phyloP scores from a whole-genome alignment of 2,888 invertebrate species.

The Copidosoma aretas region DNA sequence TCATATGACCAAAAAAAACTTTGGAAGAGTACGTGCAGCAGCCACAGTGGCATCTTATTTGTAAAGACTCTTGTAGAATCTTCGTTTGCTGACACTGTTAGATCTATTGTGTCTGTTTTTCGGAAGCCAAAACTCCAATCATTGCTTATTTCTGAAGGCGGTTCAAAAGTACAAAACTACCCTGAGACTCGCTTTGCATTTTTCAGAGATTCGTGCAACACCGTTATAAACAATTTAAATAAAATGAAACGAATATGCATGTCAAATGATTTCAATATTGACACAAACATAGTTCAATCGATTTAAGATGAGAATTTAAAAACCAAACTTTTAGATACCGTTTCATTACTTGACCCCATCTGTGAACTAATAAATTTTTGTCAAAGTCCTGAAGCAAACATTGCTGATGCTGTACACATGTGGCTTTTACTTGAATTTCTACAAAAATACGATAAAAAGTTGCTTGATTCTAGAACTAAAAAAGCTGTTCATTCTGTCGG shows the following conservation, averaged over 20 bases:
- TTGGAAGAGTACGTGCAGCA: neutral
- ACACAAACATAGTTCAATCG: neutral
- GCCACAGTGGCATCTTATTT: conserved; percentile 1
- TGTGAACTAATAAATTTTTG: neutral
- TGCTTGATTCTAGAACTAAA: neutral
- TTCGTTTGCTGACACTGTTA: neutral
- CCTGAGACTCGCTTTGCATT: neutral
- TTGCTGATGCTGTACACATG: neutral
- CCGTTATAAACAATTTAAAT: neutral
- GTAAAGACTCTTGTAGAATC: neutral
- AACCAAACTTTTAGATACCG: neutral
- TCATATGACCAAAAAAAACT: neutral
- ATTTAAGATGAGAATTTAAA: neutral
- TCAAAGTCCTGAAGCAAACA: neutral
- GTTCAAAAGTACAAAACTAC: conserved; percentile 1
- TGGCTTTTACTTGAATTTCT: neutral
- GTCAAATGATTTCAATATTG: neutral
- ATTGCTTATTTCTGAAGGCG: neutral
- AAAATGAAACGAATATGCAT: neutral
- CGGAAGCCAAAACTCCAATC: neutral
- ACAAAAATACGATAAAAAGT: neutral
- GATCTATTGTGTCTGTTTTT: neutral
- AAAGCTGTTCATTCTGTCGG: neutral
- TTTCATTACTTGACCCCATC: neutral
- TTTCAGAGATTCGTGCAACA: neutral